These are phyloP conservation scores for Drosophila anomalipes DNA, from an alignment of 2,888 invertebrate genomes.

Conservation along the genomic window DNA sequence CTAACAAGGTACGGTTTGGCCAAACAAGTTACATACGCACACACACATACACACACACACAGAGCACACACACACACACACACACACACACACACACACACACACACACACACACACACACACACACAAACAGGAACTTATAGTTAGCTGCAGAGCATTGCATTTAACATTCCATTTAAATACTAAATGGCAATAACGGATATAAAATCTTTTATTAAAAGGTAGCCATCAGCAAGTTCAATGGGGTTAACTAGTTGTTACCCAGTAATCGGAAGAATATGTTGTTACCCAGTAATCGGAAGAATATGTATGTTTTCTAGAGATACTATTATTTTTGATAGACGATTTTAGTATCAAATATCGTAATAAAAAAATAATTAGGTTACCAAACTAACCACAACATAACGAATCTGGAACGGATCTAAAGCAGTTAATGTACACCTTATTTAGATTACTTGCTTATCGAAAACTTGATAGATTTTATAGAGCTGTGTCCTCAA, in stretches of 20 bases:
- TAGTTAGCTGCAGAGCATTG: conserved; percentile 23
- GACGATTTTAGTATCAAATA: too few relatives aligned
- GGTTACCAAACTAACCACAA: not conserved
- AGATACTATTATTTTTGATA: too few relatives aligned
- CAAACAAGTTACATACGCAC: conserved; percentile 3
- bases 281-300: not conserved
- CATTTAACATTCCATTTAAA: conserved; percentile 67
- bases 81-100: not conserved
- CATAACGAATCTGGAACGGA: not conserved
- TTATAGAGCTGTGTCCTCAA: conserved; percentile 18
- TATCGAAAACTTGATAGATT: not conserved
- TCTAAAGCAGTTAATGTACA: not conserved
- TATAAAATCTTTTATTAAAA: conserved; percentile 34
- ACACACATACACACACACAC: not conserved
- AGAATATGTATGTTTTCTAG: not conserved
- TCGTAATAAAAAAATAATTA: too few relatives aligned
- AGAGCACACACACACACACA: conserved; percentile 1
- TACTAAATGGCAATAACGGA: conserved; percentile 42
- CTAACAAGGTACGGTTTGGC: conserved; percentile 8
- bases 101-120: not conserved
- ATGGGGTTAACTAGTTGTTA: not conserved
- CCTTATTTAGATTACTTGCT: not conserved
- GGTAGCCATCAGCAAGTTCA: not conserved
- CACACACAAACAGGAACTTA: not conserved
- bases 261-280: not conserved